phyloP scores from a whole-genome alignment of 2,888 invertebrate species.

The Spisula subtruncata region DNA sequence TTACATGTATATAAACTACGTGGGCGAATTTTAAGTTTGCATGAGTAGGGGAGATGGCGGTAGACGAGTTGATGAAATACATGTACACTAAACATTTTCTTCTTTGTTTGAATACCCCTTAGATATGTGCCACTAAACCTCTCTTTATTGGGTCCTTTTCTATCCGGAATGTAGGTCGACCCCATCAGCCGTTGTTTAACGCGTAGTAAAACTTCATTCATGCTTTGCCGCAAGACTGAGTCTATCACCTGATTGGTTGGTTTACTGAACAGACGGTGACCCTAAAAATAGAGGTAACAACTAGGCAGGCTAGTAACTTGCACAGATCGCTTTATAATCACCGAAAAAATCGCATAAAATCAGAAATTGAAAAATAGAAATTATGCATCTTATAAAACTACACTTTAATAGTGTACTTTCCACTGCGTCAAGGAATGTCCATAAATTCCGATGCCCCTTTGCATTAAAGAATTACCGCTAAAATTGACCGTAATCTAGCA shows the following conservation, averaged over 20 bases:
- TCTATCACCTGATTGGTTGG: constrained; percentile 42
- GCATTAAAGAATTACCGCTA: constrained; percentile 49
- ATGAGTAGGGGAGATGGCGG: neutral
- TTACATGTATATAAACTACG: no score
- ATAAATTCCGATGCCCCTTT: constrained; percentile 28
- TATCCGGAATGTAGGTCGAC: constrained; percentile 41
- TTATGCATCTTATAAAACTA: constrained; percentile 44
- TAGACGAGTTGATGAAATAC: neutral
- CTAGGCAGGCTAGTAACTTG: constrained; percentile 31
- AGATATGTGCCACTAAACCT: neutral
- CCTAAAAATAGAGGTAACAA: constrained; percentile 52
- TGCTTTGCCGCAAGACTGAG: neutral
- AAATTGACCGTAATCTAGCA: constrained; percentile 34
- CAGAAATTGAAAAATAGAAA: constrained; percentile 29
- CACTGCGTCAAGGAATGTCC: constrained; percentile 16
- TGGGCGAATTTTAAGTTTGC: no score
- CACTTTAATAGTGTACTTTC: constrained; percentile 8
- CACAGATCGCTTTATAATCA: constrained; percentile 35
- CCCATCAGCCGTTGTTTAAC: constrained; percentile 28
- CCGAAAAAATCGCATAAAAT: constrained; percentile 58
- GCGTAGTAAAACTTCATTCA: constrained; percentile 47
- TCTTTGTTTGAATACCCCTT: neutral
- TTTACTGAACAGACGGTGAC: constrained; percentile 32
- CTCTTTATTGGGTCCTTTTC: constrained; percentile 4
- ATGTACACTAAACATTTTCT: neutral